Evolutionary conservation across 2,797 vertebrate genomes (phyloP), one percentile per base, ranked within the genome.

Genomic region (Steatocranus sp.): DNA sequence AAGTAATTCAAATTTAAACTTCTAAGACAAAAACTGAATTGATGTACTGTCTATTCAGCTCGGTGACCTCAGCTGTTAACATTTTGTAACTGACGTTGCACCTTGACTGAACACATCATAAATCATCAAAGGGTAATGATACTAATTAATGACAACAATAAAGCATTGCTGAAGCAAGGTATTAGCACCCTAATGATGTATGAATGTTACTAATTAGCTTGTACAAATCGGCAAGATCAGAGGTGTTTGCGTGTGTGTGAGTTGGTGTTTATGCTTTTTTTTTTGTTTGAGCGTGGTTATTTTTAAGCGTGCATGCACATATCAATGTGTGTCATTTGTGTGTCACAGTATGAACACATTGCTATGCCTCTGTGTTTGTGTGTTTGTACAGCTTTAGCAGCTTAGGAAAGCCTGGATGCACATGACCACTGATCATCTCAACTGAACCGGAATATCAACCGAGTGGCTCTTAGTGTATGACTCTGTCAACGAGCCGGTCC

Each of bases 101-200:
- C 85, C 87, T 90, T 89, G 81, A 87, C 82, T 88, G 63, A 88
- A 87, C 86, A 90, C 80, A 87, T 93, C 80, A 88, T 80, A 76
- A 89, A 85, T 83, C 85, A 91, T 86, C 73, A 91, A 79, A 88
- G 83, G 84, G 91, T 87, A 94, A 91, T 86, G 75, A 89, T 86
- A 82, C 85, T 93, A 92, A 94, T 94, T 89, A 92, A 93, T 91
- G 85, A 82, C 76, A 88, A 88, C 78, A 90, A 87, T 90, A 88
- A 91, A 87, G 83, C 88, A 83, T 73, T 76, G 80, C 87, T 89
- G 89, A 91, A 87, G 87, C 90, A 87, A 80, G 54, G 92, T 92
- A 94, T 93, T 92, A 92, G 86, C 86, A 89, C 77, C 75, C 85
- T 93, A 94, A 94, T 95, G 90, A 91, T 92, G 92, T 92, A 93